A percentile compares a stretch with the other conserved stretches of the same genome.
These are phyloP conservation scores for Phlogophora meticulosa DNA, from an alignment of 2,888 invertebrate species.

Conservation along the genomic window DNA sequence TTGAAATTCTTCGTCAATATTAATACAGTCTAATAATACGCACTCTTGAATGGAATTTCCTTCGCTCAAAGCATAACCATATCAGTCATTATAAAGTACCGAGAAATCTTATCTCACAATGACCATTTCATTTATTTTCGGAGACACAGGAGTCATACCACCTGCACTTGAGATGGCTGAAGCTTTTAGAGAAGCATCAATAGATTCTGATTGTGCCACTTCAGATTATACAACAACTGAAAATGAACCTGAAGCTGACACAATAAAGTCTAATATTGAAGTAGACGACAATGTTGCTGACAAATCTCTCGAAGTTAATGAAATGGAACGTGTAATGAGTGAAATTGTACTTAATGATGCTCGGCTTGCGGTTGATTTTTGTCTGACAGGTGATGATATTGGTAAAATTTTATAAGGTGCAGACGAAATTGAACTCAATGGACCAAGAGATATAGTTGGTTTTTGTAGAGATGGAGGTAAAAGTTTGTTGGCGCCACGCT, in stretches of 20 bases:
- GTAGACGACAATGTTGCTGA: constrained; percentile 73
- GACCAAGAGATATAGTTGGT: constrained; percentile 50
- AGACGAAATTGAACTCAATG: constrained; percentile 60
- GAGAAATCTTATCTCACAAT: constrained; percentile 85
- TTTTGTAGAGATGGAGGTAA: constrained; percentile 43
- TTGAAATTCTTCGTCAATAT: constrained; percentile 45
- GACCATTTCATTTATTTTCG: constrained; percentile 89
- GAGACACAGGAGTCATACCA: constrained; percentile 89
- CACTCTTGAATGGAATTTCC: constrained; percentile 68
- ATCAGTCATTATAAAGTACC: constrained; percentile 71
- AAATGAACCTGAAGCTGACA: constrained; percentile 61
- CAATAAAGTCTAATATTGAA: constrained; percentile 56
- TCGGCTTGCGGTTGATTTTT: constrained; percentile 66
- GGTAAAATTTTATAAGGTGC: constrained; percentile 56
- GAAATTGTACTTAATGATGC: constrained; percentile 68
- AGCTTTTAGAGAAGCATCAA: constrained; percentile 87
- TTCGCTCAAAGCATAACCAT: constrained; percentile 67
- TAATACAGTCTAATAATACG: constrained; percentile 40
- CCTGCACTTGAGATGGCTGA: constrained; percentile 88
- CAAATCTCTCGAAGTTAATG: constrained; percentile 79
- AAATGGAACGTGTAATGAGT: constrained; percentile 58
- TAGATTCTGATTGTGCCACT: constrained; percentile 84
- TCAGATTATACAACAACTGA: constrained; percentile 69
- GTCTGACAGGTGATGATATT: constrained; percentile 46
- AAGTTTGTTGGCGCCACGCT: constrained; percentile 88